Percentiles rank a stretch among this genome's conserved stretches.
phyloP scores from a whole-genome alignment of 2,888 invertebrate genomes.

The Galeruca laticollis region DNA sequence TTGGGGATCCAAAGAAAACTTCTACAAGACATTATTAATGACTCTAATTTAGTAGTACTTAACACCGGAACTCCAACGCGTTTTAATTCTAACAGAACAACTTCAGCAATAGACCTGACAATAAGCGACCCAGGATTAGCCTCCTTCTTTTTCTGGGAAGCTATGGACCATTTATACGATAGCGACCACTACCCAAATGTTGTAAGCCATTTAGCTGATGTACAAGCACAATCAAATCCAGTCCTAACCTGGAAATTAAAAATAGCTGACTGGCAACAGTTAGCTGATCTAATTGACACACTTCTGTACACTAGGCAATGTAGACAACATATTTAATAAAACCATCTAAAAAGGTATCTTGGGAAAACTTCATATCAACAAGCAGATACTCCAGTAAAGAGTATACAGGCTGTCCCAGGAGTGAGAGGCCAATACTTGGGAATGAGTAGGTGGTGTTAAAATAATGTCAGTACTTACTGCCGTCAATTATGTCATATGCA shows the following conservation, averaged over 20 bases:
- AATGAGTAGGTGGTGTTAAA: too few relatives aligned
- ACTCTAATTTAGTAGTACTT: constrained; percentile 4
- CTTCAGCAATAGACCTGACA: too few relatives aligned
- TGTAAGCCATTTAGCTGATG: neutral
- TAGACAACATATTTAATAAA: constrained; percentile 6
- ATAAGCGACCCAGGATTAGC: constrained; percentile 1
- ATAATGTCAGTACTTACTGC: too few relatives aligned
- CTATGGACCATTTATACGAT: neutral
- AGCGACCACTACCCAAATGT: neutral
- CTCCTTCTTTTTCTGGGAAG: neutral
- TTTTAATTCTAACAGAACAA: neutral
- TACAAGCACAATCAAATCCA: neutral
- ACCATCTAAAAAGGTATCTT: constrained; percentile 11
- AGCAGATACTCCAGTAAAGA: neutral
- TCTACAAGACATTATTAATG: too few relatives aligned
- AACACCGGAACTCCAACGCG: neutral
- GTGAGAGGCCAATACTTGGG: too few relatives aligned
- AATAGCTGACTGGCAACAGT: constrained; percentile 4
- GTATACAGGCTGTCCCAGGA: too few relatives aligned
- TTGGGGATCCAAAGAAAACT: neutral
- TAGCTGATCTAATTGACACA: neutral
- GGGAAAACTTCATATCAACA: neutral
- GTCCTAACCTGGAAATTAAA: too few relatives aligned
- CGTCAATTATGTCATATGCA: too few relatives aligned
- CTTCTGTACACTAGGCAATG: neutral